These are phyloP conservation scores for Columba guinea DNA, from an alignment of 2,797 vertebrate genomes.

Conservation along the genomic window DNA sequence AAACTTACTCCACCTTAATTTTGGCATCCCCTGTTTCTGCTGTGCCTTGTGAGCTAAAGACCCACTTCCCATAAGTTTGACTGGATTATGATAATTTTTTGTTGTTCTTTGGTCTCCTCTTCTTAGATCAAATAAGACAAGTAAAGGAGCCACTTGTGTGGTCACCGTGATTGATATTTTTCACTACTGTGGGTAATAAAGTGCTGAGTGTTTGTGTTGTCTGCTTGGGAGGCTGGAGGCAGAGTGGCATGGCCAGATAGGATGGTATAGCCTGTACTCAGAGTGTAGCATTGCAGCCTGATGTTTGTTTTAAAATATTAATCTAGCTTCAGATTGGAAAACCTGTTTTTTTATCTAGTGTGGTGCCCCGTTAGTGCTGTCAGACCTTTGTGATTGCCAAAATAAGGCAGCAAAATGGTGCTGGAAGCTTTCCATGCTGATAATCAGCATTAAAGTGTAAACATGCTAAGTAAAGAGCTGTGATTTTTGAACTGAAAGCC, in stretches of 20 bases:
- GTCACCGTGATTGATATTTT: not conserved
- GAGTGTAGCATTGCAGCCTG: conserved; percentile 17
- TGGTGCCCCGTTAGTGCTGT: not conserved
- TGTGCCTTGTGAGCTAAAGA: not conserved
- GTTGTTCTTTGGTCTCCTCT: not conserved
- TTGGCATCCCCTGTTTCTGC: not conserved
- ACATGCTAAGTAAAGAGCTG: not conserved
- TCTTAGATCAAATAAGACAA: not conserved
- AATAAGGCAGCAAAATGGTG: conserved; percentile 3
- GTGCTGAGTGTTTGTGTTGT: not conserved
- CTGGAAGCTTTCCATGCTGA: conserved; percentile 12
- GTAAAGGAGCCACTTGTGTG: not conserved
- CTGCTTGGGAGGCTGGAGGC: not conserved
- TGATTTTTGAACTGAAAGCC: not conserved
- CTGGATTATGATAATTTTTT: not conserved
- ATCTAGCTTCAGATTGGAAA: conserved; percentile 26
- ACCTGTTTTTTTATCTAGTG: not conserved
- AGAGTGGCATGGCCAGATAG: not conserved
- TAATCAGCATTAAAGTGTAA: not conserved
- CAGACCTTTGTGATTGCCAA: not conserved
- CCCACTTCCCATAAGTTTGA: not conserved
- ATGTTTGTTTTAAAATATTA: conserved; percentile 48
- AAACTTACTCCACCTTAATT: not conserved
- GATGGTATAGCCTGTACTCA: not conserved
- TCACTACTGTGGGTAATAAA: not conserved